phyloP scores from a whole-genome alignment of 1,140 invertebrate genomes.

The Euura lappo region DNA sequence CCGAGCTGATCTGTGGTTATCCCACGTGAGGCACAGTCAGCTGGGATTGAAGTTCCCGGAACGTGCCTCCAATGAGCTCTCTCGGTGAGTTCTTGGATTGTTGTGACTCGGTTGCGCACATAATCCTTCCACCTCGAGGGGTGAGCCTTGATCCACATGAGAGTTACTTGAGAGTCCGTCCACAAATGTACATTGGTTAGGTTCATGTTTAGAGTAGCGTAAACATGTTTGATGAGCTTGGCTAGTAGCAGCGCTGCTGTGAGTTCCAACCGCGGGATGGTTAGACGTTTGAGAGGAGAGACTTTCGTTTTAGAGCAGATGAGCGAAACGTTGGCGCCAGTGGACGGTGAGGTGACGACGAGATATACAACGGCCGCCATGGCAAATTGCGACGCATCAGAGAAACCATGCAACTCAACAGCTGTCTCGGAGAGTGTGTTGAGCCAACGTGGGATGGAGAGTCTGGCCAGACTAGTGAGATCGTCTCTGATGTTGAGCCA shows the following conservation, averaged over 20 bases:
- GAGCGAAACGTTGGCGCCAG: slow-evolving; percentile 17
- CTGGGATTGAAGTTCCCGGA: slow-evolving; percentile 35
- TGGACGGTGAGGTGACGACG: neutral
- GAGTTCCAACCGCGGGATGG: slow-evolving; percentile 42
- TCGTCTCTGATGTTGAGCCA: neutral
- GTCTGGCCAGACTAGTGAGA: slow-evolving; percentile 12
- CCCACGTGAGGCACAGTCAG: slow-evolving; percentile 36
- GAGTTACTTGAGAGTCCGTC: slow-evolving; percentile 26
- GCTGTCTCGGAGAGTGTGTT: slow-evolving; percentile 21
- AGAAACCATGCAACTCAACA: slow-evolving; percentile 23
- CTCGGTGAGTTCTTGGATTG: slow-evolving; percentile 31
- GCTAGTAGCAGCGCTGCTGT: slow-evolving; percentile 30
- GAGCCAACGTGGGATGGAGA: slow-evolving; percentile 30
- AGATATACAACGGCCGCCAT: slow-evolving; percentile 22
- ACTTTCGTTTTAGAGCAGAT: slow-evolving; percentile 41
- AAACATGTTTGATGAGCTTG: slow-evolving; percentile 21
- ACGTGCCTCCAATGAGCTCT: slow-evolving; percentile 25
- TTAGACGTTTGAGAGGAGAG: slow-evolving; percentile 39
- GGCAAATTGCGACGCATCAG: slow-evolving; percentile 11
- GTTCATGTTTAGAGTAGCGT: neutral
- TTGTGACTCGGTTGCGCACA: slow-evolving; percentile 38
- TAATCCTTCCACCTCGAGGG: slow-evolving; percentile 34
- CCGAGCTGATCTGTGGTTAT: slow-evolving; percentile 28
- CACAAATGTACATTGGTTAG: slow-evolving; percentile 14
- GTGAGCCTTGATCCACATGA: slow-evolving; percentile 17